Evolutionary conservation across 2,113 vertebrate species (phyloP).

Genomic region (Paradisaea rubra): DNA sequence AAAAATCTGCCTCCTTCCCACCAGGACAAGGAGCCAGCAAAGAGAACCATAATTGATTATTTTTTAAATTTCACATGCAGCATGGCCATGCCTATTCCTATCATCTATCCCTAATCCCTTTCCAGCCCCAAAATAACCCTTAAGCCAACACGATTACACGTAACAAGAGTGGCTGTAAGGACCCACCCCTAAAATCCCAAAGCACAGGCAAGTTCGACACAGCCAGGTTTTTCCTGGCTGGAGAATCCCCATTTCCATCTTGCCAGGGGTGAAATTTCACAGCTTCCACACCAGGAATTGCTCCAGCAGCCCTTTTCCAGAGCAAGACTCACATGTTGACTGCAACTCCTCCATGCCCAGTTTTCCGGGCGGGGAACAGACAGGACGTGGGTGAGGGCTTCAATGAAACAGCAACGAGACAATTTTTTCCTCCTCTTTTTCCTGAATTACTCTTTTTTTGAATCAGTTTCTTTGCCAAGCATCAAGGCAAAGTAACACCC

Average conservation of each 20-base stretch:
- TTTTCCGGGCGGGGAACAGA: not conserved
- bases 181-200: not conserved
- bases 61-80: not conserved
- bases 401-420: not conserved
- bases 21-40: not conserved
- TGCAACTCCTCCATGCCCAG: not conserved
- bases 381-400: not conserved
- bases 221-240: not conserved
- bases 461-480: not conserved
- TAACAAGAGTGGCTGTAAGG: not conserved
- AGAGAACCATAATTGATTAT: not conserved
- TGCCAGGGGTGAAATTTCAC: not conserved
- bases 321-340: slow-evolving; percentile 13
- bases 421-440: rapidly evolving
- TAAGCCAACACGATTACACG: not conserved
- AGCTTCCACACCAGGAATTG: not conserved
- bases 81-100: not conserved
- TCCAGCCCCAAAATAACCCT: not conserved
- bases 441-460: not conserved
- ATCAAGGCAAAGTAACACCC: not conserved
- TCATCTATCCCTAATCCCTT: not conserved
- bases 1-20: not conserved
- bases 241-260: slow-evolving; percentile 14
- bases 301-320: slow-evolving; percentile 37
- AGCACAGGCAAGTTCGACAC: not conserved